Percentiles rank a stretch among this genome's conserved stretches.
Conservation (phyloP, 2,797 vertebrate species). For the Tauraco hartlaubi region DNA sequence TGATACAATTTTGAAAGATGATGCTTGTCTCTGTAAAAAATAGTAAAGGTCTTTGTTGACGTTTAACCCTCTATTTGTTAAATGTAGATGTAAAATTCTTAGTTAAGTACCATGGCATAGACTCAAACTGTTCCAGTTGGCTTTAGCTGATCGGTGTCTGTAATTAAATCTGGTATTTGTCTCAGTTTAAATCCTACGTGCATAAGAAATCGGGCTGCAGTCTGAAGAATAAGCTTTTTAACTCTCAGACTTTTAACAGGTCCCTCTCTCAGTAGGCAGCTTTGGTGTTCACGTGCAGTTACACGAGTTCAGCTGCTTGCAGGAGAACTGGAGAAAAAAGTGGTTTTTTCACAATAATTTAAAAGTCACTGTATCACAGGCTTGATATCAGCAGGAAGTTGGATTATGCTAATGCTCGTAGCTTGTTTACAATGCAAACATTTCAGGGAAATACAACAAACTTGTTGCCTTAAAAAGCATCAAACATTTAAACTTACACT, state of each 20-base stretch:
- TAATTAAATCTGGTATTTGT: background rate
- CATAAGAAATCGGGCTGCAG: background rate
- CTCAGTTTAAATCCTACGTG: background rate
- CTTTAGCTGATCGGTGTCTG: background rate
- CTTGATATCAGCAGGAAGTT: rapidly evolving
- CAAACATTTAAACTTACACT: rapidly evolving
- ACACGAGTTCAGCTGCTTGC: background rate
- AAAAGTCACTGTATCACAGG: rapidly evolving
- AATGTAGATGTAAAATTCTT: background rate
- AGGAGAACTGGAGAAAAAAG: background rate
- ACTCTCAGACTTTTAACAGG: background rate
- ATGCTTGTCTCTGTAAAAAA: background rate
- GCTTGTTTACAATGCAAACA: background rate
- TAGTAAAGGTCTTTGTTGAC: background rate
- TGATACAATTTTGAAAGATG: background rate
- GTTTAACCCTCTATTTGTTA: background rate
- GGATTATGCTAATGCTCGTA: background rate
- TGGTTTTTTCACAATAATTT: background rate
- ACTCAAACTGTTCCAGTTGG: background rate
- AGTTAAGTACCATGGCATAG: background rate
- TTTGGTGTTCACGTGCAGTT: background rate
- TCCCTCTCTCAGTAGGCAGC: background rate
- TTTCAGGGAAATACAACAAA: background rate
- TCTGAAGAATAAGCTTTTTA: background rate
- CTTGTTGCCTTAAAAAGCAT: rapidly evolving